Evolutionary conservation across 1,140 invertebrate genomes (phyloP).

Genomic region (Drosophila rhopaloa): DNA sequence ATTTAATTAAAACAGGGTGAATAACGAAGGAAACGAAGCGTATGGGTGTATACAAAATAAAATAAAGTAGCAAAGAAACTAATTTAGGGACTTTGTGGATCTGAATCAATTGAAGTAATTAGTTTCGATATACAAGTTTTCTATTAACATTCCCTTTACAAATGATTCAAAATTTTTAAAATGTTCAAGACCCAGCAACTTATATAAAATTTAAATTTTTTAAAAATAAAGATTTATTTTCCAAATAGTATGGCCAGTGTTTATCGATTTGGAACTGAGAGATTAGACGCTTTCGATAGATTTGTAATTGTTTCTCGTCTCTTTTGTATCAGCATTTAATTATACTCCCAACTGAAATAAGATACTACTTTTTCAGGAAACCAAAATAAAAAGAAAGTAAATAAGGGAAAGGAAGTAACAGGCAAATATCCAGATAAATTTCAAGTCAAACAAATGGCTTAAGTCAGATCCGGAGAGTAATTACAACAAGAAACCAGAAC

Average conservation of each 20-base stretch:
- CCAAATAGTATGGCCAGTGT: constrained; percentile 30
- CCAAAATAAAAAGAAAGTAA: constrained; percentile 13
- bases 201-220: too few species aligned
- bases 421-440: constrained; percentile 70
- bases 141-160: too few species aligned
- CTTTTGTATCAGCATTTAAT: constrained; percentile 15
- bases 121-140: too few species aligned
- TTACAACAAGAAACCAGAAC: constrained; percentile 57
- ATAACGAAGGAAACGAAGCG: not conserved
- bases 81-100: too few species aligned
- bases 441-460: constrained; percentile 78
- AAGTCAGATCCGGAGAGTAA: constrained; percentile 71
- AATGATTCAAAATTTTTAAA: too few species aligned
- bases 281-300: constrained; percentile 52
- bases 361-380: constrained; percentile 18
- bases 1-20: constrained; percentile 5
- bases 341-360: constrained; percentile 28
- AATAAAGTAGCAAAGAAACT: not conserved
- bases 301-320: constrained; percentile 65
- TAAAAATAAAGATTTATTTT: too few species aligned
- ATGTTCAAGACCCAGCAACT: too few species aligned
- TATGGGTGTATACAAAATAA: not conserved
- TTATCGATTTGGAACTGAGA: constrained; percentile 37
- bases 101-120: too few species aligned
- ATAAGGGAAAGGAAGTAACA: constrained; percentile 6